Evolutionary conservation across 1,140 invertebrate genomes (phyloP).

Genomic region (Vollenhovia emeryi): DNA sequence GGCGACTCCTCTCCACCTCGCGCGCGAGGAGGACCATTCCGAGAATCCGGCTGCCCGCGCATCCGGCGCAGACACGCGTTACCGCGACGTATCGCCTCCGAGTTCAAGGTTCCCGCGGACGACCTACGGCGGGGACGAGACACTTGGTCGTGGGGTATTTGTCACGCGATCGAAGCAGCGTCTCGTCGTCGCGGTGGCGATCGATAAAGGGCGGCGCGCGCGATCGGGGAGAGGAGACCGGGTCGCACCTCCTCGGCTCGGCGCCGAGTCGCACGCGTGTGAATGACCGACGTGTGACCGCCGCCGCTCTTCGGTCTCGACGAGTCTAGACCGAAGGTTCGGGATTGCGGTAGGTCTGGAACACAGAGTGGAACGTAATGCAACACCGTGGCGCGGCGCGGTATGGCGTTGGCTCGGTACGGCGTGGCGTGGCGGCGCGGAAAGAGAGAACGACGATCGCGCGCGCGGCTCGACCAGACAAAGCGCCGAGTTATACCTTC

Average conservation of each 20-base stretch:
- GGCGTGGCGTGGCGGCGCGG: not conserved
- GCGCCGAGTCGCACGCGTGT: constrained; percentile 68
- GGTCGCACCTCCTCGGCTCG: constrained; percentile 15
- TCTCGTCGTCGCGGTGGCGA: not conserved
- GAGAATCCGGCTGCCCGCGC: constrained; percentile 45
- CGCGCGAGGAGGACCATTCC: constrained; percentile 50
- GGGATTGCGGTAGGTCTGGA: constrained; percentile 78
- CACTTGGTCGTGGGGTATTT: constrained; percentile 9
- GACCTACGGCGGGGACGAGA: constrained; percentile 1
- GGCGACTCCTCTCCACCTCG: constrained; percentile 30
- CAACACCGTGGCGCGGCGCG: constrained; percentile 67
- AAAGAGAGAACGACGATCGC: constrained; percentile 56
- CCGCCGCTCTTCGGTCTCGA: constrained; percentile 56
- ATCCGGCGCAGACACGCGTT: constrained; percentile 32
- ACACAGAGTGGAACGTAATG: constrained; percentile 72
- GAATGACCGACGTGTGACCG: constrained; percentile 78
- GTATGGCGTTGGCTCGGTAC: constrained; percentile 24
- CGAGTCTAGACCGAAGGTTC: constrained; percentile 75
- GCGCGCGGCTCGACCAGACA: constrained; percentile 59
- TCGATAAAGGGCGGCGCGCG: constrained; percentile 40
- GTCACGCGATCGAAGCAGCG: constrained; percentile 47
- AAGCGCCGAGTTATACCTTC: constrained; percentile 67
- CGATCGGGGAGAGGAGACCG: not conserved
- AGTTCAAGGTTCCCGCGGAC: constrained; percentile 46
- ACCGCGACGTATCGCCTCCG: constrained; percentile 6